Conservation (phyloP, 37 sponge, comb jelly and placozoan species). For the Chondrilla cf. caribensis region DNA sequence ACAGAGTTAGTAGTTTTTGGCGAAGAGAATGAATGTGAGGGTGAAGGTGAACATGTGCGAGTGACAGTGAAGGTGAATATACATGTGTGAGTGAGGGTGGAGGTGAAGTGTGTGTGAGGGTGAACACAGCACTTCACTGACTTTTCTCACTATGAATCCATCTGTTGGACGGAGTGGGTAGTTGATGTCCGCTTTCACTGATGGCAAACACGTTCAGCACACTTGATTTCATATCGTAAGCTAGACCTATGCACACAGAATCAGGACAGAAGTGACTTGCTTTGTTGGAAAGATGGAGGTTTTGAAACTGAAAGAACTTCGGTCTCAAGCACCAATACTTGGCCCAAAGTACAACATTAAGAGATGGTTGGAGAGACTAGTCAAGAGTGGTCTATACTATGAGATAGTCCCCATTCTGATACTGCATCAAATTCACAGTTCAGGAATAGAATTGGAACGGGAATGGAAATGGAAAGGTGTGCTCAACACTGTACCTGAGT, state of each 20-base stretch:
- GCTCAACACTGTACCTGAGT: too few relatives aligned
- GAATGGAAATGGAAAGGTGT: too few relatives aligned
- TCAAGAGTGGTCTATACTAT: too few relatives aligned
- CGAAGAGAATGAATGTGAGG: not conserved
- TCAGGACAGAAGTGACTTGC: too few relatives aligned
- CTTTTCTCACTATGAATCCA: not conserved
- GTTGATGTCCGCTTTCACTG: not conserved
- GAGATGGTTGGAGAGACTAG: too few relatives aligned
- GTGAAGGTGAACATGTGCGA: constrained; percentile 11
- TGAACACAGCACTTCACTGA: not conserved
- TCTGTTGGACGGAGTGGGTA: not conserved
- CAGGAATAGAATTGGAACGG: too few relatives aligned
- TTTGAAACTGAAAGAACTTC: too few relatives aligned
- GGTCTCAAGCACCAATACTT: too few relatives aligned
- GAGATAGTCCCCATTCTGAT: too few relatives aligned
- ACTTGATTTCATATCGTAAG: not conserved
- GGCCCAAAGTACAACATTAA: too few relatives aligned
- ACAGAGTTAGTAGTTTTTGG: not conserved
- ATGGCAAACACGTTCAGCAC: not conserved
- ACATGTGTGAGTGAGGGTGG: not conserved
- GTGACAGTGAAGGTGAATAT: constrained; percentile 14
- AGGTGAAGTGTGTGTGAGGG: not conserved
- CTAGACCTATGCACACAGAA: not conserved
- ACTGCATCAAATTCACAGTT: too few relatives aligned
- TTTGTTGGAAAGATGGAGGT: too few relatives aligned